Conservation (phyloP, 2,888 invertebrate genomes). For the Drosophila colorata region DNA sequence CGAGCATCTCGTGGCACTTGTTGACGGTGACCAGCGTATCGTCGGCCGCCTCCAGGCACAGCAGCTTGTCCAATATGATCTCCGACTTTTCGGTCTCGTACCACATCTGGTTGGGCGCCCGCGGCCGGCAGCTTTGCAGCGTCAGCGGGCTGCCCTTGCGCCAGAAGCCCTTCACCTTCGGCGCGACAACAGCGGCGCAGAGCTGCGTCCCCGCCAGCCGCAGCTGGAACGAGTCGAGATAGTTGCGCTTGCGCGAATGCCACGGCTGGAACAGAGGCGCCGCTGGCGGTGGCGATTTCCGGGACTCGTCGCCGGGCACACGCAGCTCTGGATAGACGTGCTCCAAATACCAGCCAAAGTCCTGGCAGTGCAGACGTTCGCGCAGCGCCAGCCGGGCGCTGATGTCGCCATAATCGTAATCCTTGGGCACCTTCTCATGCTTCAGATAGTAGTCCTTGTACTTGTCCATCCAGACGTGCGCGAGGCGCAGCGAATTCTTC, state of each 20-base stretch:
- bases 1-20: constrained; percentile 97
- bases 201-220: constrained; percentile 90
- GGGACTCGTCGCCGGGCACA: constrained; percentile 86
- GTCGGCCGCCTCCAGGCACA: constrained; percentile 92
- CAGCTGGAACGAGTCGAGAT: constrained; percentile 90
- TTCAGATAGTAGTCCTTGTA: constrained; percentile 89
- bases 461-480: constrained; percentile 98
- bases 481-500: constrained; percentile 95
- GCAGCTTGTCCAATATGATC: constrained; percentile 91
- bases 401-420: constrained; percentile 91
- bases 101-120: constrained; percentile 89
- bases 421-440: constrained; percentile 83
- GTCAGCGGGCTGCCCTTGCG: constrained; percentile 90
- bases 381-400: constrained; percentile 90
- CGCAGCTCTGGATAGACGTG: constrained; percentile 97
- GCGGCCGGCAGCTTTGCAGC: constrained; percentile 89
- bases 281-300: constrained; percentile 83
- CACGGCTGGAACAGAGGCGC: constrained; percentile 91
- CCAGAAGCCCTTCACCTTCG: constrained; percentile 85
- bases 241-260: constrained; percentile 92
- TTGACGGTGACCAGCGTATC: constrained; percentile 89
- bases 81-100: constrained; percentile 93
- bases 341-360: constrained; percentile 96
- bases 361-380: constrained; percentile 91
- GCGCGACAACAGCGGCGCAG: constrained; percentile 89